Conservation (phyloP, 1,140 invertebrate genomes). For the Drosophila suzukii region DNA sequence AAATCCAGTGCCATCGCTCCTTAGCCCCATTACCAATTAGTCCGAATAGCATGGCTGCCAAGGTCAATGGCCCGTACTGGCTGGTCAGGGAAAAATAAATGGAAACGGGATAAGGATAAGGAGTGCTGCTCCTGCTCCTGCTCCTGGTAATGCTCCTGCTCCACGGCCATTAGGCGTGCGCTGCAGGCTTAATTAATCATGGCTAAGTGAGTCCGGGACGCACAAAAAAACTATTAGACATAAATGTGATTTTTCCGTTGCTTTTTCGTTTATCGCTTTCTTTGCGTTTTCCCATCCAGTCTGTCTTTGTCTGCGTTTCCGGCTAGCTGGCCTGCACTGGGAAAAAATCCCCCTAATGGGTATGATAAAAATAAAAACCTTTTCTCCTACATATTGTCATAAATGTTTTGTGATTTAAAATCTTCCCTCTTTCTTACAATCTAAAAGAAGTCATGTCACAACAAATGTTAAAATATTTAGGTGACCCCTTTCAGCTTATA, state of each 20-base stretch:
- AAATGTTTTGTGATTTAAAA: not conserved
- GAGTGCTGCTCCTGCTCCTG: constrained; percentile 16
- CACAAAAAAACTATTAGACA: constrained; percentile 63
- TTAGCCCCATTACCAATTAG: constrained; percentile 45
- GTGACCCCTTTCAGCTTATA: too few relatives aligned
- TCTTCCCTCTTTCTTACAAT: not conserved
- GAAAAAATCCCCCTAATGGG: not conserved
- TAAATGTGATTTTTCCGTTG: constrained; percentile 68
- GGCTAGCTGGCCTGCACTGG: constrained; percentile 33
- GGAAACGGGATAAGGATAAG: constrained; percentile 9
- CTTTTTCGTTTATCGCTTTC: constrained; percentile 37
- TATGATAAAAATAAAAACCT: too few relatives aligned
- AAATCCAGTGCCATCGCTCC: constrained; percentile 14
- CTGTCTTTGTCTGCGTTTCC: constrained; percentile 53
- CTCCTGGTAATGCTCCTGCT: constrained; percentile 2
- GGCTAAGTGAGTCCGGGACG: constrained; percentile 59
- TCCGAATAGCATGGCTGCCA: constrained; percentile 28
- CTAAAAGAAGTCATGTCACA: too few relatives aligned
- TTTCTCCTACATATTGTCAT: too few relatives aligned
- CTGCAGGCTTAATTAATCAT: constrained; percentile 76
- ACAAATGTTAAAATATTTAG: too few relatives aligned
- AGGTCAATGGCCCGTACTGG: constrained; percentile 42
- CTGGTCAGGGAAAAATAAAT: not conserved
- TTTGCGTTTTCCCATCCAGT: constrained; percentile 18
- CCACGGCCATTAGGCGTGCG: constrained; percentile 66